Evolutionary conservation across 1,140 invertebrate species (phyloP), one percentile per base, ranked within the genome.

Genomic region (Penaeus vannamei): DNA sequence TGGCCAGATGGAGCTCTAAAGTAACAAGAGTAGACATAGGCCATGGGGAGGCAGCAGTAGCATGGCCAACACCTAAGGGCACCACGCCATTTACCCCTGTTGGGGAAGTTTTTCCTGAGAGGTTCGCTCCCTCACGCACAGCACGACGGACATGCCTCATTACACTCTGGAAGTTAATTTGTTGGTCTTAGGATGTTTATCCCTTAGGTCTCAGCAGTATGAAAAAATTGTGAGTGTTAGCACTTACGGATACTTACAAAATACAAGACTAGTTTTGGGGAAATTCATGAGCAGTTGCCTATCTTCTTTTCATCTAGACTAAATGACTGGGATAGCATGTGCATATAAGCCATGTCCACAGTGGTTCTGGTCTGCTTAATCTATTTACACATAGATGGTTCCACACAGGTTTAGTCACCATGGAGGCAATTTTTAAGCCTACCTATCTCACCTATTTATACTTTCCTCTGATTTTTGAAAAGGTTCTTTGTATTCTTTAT

Each of bases 1-100:
- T 94, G 1, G 95, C 94, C 4, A 95, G 91, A 62, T 94, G 94
- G 1, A 95, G 90, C 91, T 95, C 95, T 82, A 94, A 93, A 53
- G 85, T 66, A 32, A 86, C 89, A 64, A 91, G 62, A 60, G 90
- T 87, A n/a, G 86, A 79, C 85, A 91, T 32, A 8, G 90, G 90
- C 90, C 90, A 91, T 4, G 88, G 83, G 4, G 90, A 91, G 22
- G 79, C 36, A 42, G 85, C 17, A 20, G 89, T 69, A 20, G 66
- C 81, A 42, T n/a, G 76, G 29, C 84, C 60, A 23, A 84, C 59
- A 42, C 87, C 81, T 14, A 46, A 36, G 42, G 76, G 26, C 23
- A 53, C n/a, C 23, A 19, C 81, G 12, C 59, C 61, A 62, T 32
- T 64, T 26, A 60, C 81, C n/a, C 22, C 19, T 46, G 20, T 14